Evolutionary conservation across 2,113 vertebrate genomes (phyloP), one percentile per base, ranked within the genome.

Genomic region (Zosterops japonicus): DNA sequence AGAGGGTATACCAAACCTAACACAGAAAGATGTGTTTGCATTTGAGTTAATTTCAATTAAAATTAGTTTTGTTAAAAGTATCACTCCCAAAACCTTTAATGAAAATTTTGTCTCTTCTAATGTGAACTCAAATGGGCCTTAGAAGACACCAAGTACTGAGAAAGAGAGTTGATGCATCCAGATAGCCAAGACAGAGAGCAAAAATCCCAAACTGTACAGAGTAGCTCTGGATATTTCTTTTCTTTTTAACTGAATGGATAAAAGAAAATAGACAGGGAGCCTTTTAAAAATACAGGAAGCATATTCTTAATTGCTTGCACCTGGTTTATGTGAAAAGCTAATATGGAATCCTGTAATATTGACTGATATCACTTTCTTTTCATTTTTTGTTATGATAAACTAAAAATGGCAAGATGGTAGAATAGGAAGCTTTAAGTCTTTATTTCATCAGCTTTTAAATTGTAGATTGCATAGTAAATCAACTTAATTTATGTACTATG

Each of bases 281-380:
- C 67, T 85, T 85, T 74, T 25, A 79, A 93, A 80, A 63, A 61
- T 20, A 77, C 27, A 65, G 33, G 64, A 74, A 87, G 35, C 17
- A 36, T 83, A 52, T 74, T 81, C 49, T 80, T 93, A 83, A 87
- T 68, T 67, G 47, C 83, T 93, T 95, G 60, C 76, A 87, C 88
- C 83, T 93, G 76, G 68, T 92, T 84, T 93, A 71, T 68, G 55
- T 84, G 79, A 91, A 94, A 91, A 95, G 57, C 35, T 90, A 81
- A 41, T 74, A 53, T 31, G 35, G 68, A 89, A 90, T 83, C 41
- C 50, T 75, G 47, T n/a, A 63, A 49, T 50, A 85, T 57, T 67
- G 49, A 56, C 71, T 71, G 67, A 63, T 83, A 81, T 0, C 10
- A 59, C 44, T 92, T 92, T 79, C 21, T 82, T 67, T 76, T 83